Conservation (phyloP, 1,140 invertebrate genomes). For the Lerema accius region DNA sequence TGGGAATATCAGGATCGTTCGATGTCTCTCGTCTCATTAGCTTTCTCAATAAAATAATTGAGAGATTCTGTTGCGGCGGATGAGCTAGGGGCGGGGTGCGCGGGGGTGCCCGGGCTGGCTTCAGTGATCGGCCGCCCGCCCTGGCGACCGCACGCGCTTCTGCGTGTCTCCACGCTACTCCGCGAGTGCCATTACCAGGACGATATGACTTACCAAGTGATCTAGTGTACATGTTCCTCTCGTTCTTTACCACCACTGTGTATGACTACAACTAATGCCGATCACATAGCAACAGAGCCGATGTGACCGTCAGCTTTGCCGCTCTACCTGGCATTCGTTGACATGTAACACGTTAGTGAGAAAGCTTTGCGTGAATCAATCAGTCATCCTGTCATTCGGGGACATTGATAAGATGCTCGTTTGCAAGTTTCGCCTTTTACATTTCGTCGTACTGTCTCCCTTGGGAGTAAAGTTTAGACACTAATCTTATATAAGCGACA, state of each 20-base stretch:
- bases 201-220: constrained; percentile 46
- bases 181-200: constrained; percentile 52
- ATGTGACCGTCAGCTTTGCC: too few species aligned
- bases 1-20: constrained; percentile 54
- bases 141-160: constrained; percentile 56
- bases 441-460: constrained; percentile 17
- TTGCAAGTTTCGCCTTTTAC: constrained; percentile 16
- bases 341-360: constrained; percentile 25
- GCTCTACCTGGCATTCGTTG: constrained; percentile 32
- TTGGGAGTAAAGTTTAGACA: neutral
- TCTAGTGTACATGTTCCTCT: constrained; percentile 20
- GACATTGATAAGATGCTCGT: constrained; percentile 34
- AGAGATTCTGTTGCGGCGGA: constrained; percentile 68
- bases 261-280: too few species aligned
- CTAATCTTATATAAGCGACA: constrained; percentile 37
- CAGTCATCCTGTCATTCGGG: constrained; percentile 47
- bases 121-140: constrained; percentile 72
- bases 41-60: constrained; percentile 81
- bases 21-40: constrained; percentile 76
- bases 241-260: too few species aligned
- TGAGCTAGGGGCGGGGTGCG: constrained; percentile 42
- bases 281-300: too few species aligned
- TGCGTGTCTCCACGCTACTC: constrained; percentile 39
- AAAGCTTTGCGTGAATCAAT: constrained; percentile 43
- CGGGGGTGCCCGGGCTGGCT: constrained; percentile 54